A percentile compares a stretch with the other conserved stretches of the same genome.
Conservation (phyloP, 1,140 invertebrate genomes). For the Danaus plexippus region DNA sequence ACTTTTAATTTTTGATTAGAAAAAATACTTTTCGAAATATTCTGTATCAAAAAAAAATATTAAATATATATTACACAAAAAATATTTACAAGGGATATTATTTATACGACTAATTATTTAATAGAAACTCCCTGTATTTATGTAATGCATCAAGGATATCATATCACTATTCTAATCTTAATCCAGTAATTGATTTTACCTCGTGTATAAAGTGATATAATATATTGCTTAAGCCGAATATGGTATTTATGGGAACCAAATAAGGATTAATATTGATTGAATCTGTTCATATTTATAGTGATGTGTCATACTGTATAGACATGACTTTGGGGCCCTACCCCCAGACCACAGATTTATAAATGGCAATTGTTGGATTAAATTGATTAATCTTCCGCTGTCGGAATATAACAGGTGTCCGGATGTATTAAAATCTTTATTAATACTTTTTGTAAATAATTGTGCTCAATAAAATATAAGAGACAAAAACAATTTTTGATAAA, state of each 20-base stretch:
- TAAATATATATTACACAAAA: too few relatives aligned
- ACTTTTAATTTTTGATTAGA: too few relatives aligned
- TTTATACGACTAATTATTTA: too few relatives aligned
- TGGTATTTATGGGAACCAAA: constrained; percentile 2
- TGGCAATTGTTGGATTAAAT: constrained; percentile 54
- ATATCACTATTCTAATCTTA: constrained; percentile 46
- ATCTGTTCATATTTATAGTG: too few relatives aligned
- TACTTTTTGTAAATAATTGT: constrained; percentile 12
- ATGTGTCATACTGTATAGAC: neutral
- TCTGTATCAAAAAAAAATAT: too few relatives aligned
- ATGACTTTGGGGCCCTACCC: constrained; percentile 8
- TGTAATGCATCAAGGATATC: constrained; percentile 12
- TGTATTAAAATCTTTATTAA: constrained; percentile 44
- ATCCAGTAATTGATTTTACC: constrained; percentile 48
- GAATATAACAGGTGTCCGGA: constrained; percentile 41
- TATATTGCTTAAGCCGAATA: neutral
- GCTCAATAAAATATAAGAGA: too few relatives aligned
- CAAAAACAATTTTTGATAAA: too few relatives aligned
- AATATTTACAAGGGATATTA: too few relatives aligned
- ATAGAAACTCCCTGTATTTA: too few relatives aligned
- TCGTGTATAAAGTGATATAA: too few relatives aligned
- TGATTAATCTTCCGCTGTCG: constrained; percentile 38
- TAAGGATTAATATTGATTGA: too few relatives aligned
- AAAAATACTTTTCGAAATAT: too few relatives aligned
- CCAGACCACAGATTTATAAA: constrained; percentile 45